Base-by-base conservation (phyloP, 2,888 invertebrate genomes). In the Lutraria lutraria region DNA sequence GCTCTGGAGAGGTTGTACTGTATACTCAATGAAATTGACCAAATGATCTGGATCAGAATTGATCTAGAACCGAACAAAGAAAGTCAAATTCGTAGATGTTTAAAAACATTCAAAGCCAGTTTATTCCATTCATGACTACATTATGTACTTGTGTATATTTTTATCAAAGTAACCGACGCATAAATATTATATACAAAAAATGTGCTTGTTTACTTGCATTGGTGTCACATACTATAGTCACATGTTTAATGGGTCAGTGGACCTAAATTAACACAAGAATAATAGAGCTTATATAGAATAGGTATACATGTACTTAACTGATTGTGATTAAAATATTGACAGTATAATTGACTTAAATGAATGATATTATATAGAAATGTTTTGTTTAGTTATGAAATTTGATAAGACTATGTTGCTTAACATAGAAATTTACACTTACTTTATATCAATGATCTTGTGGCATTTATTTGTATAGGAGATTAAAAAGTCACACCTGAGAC, bases 261-360 rank as follows among this genome's bases (percentile, higher is more conserved):
- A 68, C 63, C n/a, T 25, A 6, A 13, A 68, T 25, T 25, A 68
- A 13, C 25, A 12, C 0, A 68, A 60, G 21, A 8, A 60, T 60
- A 60, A 19, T 21, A n/a, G 63, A 25, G 25, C 63, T n/a, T 16
- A 31, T 16, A n/a, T n/a, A n/a, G n/a, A n/a, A n/a, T n/a, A n/a
- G 56, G 19, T 6, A 31, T 31, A 31, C 34, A 0, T 13, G 15
- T 31, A 31, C 29, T 76, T 76, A 76, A 76, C 31, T 34, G 29
- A 34, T 19, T 34, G 43, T 76, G 76, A 76, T 34, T 31, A 34
- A 34, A 76, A 76, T 34, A 76, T 76, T 76, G 76, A 76, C 76
- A 76, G 0, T 2, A 76, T 34, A 76, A 76, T 76, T 76, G 76
- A 31, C 76, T 76, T 31, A 34, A 19, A 31, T 76, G 31, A 76